phyloP scores from a whole-genome alignment of 2,113 vertebrate species.

The Erythrocebus patas region DNA sequence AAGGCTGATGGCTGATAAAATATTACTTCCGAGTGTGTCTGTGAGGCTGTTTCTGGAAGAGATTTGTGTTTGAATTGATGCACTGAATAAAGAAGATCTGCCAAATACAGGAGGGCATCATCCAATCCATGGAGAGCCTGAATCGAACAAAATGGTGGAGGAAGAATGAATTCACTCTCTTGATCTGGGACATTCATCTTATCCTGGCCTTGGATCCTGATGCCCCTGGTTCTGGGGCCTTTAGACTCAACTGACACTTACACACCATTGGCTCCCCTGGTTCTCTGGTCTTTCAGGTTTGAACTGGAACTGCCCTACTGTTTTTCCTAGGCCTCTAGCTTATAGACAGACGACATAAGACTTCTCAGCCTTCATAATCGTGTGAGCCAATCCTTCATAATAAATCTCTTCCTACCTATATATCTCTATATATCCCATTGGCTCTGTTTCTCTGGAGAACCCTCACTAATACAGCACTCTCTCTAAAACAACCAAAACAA shows the following conservation, averaged over 20 bases:
- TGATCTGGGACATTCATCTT: not conserved
- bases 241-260: not conserved
- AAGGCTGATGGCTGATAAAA: not conserved
- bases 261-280: not conserved
- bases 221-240: not conserved
- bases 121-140: not conserved
- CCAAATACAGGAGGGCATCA: too few species aligned
- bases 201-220: not conserved
- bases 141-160: not conserved
- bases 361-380: not conserved
- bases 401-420: not conserved
- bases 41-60: not conserved
- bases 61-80: not conserved
- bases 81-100: not conserved
- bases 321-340: not conserved
- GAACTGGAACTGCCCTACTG: not conserved
- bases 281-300: not conserved
- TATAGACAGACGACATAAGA: not conserved
- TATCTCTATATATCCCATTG: not conserved
- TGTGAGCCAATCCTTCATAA: not conserved
- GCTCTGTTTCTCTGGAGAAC: not conserved
- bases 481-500: not conserved
- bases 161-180: not conserved
- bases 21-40: not conserved
- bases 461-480: not conserved